A percentile compares a stretch with the other conserved stretches of the same genome.
phyloP scores from a whole-genome alignment of 2,888 invertebrate species.

The Nephrotoma guestfalica region DNA sequence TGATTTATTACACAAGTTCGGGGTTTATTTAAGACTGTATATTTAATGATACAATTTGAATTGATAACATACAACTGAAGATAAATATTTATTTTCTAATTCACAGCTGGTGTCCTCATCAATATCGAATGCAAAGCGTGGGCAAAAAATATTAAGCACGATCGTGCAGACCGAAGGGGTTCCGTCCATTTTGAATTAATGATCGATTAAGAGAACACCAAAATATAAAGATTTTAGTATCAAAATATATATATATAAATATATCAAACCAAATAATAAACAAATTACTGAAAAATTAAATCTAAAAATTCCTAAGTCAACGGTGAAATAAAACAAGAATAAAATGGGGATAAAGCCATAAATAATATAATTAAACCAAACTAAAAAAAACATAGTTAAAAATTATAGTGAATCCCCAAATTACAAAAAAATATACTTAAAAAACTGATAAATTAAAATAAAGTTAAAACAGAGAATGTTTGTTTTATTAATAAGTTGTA shows the following conservation, averaged over 20 bases:
- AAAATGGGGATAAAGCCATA: neutral
- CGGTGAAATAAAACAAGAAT: neutral
- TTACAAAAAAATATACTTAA: neutral
- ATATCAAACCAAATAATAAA: neutral
- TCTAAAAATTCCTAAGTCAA: neutral
- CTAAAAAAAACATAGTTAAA: neutral
- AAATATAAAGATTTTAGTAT: neutral
- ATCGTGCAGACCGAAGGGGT: constrained; percentile 78
- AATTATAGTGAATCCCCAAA: neutral
- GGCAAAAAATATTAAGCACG: constrained; percentile 78
- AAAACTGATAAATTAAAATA: neutral
- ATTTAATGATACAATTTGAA: neutral
- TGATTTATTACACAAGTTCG: neutral
- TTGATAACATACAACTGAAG: too few relatives aligned
- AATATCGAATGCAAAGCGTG: constrained; percentile 90
- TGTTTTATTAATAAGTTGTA: neutral
- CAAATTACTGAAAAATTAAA: neutral
- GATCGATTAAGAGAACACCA: constrained; percentile 53
- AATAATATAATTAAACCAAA: neutral
- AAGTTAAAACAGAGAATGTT: neutral
- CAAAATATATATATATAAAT: neutral
- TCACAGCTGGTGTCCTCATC: constrained; percentile 69
- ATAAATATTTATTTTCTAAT: constrained; percentile 7
- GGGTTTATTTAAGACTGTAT: constrained; percentile 7
- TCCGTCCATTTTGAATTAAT: constrained; percentile 91